Evolutionary conservation across 2,113 vertebrate species (phyloP), one percentile per base, ranked within the genome.

Genomic region (Phoxinus phoxinus): DNA sequence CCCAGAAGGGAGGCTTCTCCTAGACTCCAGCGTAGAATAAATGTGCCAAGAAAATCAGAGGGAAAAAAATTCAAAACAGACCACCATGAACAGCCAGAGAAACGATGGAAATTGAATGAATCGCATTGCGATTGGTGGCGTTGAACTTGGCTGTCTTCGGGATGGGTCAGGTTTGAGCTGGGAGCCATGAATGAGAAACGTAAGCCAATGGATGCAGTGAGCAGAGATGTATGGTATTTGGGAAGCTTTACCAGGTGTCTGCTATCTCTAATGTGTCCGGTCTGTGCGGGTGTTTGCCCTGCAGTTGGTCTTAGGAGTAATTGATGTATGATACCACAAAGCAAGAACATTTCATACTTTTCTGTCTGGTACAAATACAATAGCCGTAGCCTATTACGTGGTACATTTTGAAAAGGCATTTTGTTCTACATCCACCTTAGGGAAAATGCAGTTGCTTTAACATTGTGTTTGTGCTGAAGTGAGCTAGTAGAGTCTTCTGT

Each of bases 1-100:
- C 74, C 78, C 79, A 41, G 46, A 77, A 88, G 87, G 85, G 44
- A 84, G 71, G 77, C 32, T 84, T 73, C 81, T 67, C 78, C 82
- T 46, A 78, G 80, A 86, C 85, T 85, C 82, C 59, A 80, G 77
- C 19, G 17, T 67, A 15, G 82, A 77, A 74, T 25, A 75, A 86
- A 59, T 19, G 85, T 85, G 85, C 72, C 78, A 85, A 87, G 75
- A 83, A 85, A 81, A 86, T 79, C 80, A 69, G 15, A 59, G 67
- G 37, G 67, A 48, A 58, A 76, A 46, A 41, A 72, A 37, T 30
- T 69, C 23, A 41, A 75, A 86, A 76, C 84, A 79, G 87, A 85
- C 82, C 83, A 83, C 83, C 80, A 27, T 59, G 32, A 85, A 30
- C 48, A 83, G 72, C 77, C 56, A 21, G 15, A 63, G 78, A 85